phyloP scores from a whole-genome alignment of 2,113 vertebrate genomes.

The Neogobius melanostomus region DNA sequence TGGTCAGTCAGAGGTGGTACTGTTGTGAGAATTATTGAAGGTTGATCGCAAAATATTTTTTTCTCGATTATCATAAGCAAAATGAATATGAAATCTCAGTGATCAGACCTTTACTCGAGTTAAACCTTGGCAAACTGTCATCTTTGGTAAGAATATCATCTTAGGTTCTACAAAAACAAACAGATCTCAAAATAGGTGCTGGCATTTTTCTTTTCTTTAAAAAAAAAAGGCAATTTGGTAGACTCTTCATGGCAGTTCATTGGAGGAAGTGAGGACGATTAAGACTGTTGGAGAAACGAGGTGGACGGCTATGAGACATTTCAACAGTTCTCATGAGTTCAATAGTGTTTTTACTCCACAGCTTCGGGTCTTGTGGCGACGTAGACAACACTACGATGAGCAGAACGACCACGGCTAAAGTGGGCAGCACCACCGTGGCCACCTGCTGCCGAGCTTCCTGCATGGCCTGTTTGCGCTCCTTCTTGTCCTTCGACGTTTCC shows the following conservation, averaged over 20 bases:
- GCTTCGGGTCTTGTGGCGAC: conserved; percentile 89
- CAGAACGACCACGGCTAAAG: conserved; percentile 84
- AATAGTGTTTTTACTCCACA: conserved; percentile 70
- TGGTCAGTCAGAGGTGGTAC: no score
- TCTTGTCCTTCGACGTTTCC: conserved; percentile 95
- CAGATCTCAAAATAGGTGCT: no score
- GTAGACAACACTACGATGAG: conserved; percentile 92
- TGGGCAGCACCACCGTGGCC: conserved; percentile 90
- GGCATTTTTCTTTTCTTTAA: no score
- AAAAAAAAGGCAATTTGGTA: conserved; percentile 41
- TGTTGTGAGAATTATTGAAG: no score
- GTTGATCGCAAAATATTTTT: no score
- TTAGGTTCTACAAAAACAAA: no score
- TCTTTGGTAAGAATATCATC: no score
- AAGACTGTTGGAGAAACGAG: neutral
- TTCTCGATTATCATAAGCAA: no score
- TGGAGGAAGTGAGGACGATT: conserved; percentile 29
- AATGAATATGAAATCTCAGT: no score
- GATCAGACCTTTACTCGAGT: no score
- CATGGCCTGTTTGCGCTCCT: conserved; percentile 96
- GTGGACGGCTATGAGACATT: neutral
- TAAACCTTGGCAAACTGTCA: no score
- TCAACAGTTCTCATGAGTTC: conserved; percentile 9
- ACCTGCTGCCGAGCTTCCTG: conserved; percentile 94
- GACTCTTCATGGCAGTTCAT: conserved; percentile 16